Evolutionary conservation across 2,797 vertebrate species (phyloP).

Genomic region (Sebastes trivittatus): DNA sequence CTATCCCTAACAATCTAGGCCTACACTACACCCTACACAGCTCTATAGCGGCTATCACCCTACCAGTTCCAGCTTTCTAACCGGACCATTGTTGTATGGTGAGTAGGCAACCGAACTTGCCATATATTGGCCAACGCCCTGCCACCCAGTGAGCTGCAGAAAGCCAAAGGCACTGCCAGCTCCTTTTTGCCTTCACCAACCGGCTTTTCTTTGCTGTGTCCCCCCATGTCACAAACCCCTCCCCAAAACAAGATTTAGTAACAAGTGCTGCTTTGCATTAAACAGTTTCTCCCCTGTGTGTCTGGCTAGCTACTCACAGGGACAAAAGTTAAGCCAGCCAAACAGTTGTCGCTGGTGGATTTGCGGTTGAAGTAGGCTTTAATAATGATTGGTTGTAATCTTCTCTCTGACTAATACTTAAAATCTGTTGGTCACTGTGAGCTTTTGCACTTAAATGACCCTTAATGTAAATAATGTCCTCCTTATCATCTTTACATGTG

Average conservation of each 20-base stretch:
- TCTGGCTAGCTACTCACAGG: constrained; percentile 30
- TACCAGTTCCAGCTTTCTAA: constrained; percentile 15
- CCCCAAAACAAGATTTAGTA: constrained; percentile 78
- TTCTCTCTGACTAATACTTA: constrained; percentile 72
- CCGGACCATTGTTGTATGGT: constrained; percentile 26
- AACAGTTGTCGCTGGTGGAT: constrained; percentile 84
- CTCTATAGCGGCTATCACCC: neutral
- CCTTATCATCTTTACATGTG: neutral
- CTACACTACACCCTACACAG: neutral
- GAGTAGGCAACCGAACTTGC: constrained; percentile 36
- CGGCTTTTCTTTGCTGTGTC: constrained; percentile 56
- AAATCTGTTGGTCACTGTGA: constrained; percentile 43
- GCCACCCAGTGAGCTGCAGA: constrained; percentile 64
- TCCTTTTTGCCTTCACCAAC: constrained; percentile 66
- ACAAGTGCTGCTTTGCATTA: constrained; percentile 73
- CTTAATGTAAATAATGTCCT: constrained; percentile 28
- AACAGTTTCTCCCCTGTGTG: constrained; percentile 56
- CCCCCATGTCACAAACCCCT: constrained; percentile 64
- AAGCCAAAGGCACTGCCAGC: constrained; percentile 66
- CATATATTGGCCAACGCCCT: constrained; percentile 65
- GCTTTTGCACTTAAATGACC: constrained; percentile 5
- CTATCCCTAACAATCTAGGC: neutral
- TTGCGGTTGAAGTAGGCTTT: constrained; percentile 85
- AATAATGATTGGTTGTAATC: constrained; percentile 85
- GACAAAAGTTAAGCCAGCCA: constrained; percentile 69